These are phyloP conservation scores for Psilanteris sp. DNA, from an alignment of 1,140 invertebrate genomes.

Conservation along the genomic window DNA sequence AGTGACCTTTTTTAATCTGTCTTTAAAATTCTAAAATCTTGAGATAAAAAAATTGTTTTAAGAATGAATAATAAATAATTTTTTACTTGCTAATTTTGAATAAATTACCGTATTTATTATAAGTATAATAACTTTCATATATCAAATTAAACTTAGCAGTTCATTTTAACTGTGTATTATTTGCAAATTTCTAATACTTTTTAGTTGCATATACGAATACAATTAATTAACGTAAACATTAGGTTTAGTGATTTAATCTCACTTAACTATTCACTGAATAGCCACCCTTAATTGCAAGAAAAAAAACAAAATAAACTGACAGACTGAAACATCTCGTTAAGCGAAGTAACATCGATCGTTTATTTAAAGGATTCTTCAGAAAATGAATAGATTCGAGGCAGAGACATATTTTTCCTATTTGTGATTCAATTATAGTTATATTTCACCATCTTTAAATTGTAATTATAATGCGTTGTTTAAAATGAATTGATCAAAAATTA, in stretches of 20 bases:
- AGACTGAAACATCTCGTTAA: conserved; percentile 48
- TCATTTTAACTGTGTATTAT: too few species aligned
- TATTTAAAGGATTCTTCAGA: conserved; percentile 47
- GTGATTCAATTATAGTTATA: conserved; percentile 39
- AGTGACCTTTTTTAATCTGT: too few species aligned
- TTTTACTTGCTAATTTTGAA: too few species aligned
- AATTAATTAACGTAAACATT: conserved; percentile 26
- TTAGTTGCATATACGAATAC: too few species aligned
- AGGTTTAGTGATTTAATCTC: conserved; percentile 42
- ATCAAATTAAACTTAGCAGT: too few species aligned
- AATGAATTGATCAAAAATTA: too few species aligned
- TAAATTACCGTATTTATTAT: too few species aligned
- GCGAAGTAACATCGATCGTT: conserved; percentile 52
- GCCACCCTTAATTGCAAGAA: conserved; percentile 44
- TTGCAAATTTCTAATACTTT: too few species aligned
- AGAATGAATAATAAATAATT: too few species aligned
- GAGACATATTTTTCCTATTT: conserved; percentile 33
- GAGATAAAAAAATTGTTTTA: too few species aligned
- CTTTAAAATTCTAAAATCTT: too few species aligned
- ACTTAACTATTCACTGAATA: conserved; percentile 51
- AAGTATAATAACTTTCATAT: too few species aligned
- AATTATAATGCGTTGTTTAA: neutral
- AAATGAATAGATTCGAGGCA: conserved; percentile 21
- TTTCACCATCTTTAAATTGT: conserved; percentile 6
- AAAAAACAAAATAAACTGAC: conserved; percentile 48